Percentiles rank a stretch among this genome's conserved stretches.
Evolutionary conservation across 2,113 vertebrate species (phyloP).

Genomic region (Cyphomyrus discorhynchus): DNA sequence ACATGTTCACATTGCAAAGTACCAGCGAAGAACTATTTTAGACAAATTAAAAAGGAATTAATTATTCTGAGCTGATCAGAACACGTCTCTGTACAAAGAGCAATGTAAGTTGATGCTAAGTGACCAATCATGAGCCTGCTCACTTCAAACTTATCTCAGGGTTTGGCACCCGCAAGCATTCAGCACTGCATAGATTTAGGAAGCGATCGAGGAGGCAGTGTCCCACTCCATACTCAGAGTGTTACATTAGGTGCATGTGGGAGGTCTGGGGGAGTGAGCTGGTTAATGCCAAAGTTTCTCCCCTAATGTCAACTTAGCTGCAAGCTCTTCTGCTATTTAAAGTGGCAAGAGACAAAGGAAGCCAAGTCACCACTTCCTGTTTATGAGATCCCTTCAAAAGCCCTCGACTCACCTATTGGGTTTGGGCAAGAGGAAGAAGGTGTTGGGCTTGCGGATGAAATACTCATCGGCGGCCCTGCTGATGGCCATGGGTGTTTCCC

Average conservation of each 20-base stretch:
- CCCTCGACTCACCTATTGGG: slow-evolving; percentile 59
- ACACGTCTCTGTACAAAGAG: neutral
- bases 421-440: slow-evolving; percentile 70
- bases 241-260: neutral
- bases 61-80: neutral
- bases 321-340: neutral
- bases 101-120: neutral
- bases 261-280: neutral
- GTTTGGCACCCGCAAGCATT: neutral
- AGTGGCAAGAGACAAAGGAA: neutral
- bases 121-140: neutral
- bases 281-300: neutral
- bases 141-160: neutral
- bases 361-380: neutral
- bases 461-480: slow-evolving; percentile 71
- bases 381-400: neutral
- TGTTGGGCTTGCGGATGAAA: slow-evolving; percentile 78
- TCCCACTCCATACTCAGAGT: neutral
- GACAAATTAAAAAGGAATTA: neutral
- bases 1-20: neutral
- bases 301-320: neutral
- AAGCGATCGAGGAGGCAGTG: neutral
- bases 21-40: neutral
- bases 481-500: slow-evolving; percentile 43
- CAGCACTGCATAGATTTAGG: neutral